Evolutionary conservation across 2,888 invertebrate genomes (phyloP), one percentile per base, ranked within the genome.

Genomic region (Pherbina coryleti): DNA sequence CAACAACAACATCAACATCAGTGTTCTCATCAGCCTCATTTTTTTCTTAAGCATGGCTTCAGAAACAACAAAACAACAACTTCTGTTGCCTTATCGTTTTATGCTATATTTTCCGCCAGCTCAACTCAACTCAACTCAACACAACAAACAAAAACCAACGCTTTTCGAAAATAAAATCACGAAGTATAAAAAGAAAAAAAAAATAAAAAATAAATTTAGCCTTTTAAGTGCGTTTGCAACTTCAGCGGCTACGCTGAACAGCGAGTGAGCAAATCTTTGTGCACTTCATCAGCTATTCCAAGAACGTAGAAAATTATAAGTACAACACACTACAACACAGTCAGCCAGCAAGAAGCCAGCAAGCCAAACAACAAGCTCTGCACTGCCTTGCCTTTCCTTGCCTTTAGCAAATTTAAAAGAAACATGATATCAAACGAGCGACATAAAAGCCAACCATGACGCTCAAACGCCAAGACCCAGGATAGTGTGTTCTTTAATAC

Each of bases 231-330:
- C 73, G 62, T 49, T 28, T 55, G 44, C 44, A 44, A 28, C 25
- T n/a, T 14, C 5, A 44, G 49, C 7, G 28, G 25, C 31, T 11
- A 37, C 22, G 22, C 2, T 9, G 28, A 69, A 19, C 73, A 60
- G 69, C 66, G 49, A 49, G 17, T 53, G 49, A 49, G 17, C 4
- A 19, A 25, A 49, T 74, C 64, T 64, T 49, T 49, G 73, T 62
- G 22, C 73, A 25, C 74, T 73, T 74, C 70, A 78, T 78, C 69
- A 78, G 49, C 51, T 28, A 78, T 78, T 78, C 78, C 57, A 44
- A n/a, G n/a, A 69, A 74, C 78, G 70, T 78, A 74, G 70, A 78
- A 74, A 78, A 78, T 78, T 78, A 73, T 69, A 67, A 64, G 37
- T 74, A 60, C 75, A 64, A 22, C 51, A 49, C 74, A 25, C 60